These are phyloP conservation scores for Clivina fossor DNA, from an alignment of 2,888 invertebrate species.

Conservation along the genomic window DNA sequence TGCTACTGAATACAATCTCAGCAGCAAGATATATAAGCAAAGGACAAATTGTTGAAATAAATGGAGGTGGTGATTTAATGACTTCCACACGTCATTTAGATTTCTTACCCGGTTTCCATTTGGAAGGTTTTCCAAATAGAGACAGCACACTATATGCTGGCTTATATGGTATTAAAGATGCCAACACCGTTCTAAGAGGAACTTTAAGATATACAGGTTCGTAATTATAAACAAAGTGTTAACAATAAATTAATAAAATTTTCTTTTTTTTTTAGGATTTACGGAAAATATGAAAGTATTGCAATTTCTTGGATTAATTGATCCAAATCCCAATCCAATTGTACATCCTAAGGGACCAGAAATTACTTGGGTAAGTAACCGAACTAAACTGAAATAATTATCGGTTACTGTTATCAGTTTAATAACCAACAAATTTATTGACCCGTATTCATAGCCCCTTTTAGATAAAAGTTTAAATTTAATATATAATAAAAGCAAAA, in stretches of 20 bases:
- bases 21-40: constrained; percentile 71
- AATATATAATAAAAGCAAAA: too few species aligned
- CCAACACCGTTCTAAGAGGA: constrained; percentile 88
- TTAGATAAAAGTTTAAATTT: too few species aligned
- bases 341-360: constrained; percentile 96
- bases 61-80: constrained; percentile 87
- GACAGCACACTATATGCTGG: constrained; percentile 89
- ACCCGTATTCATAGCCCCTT: too few species aligned
- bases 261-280: constrained; percentile 64
- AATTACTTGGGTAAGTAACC: constrained; percentile 81
- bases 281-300: constrained; percentile 85
- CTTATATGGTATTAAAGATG: constrained; percentile 84
- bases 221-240: not conserved
- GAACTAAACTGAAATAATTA: not conserved
- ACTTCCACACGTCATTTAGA: constrained; percentile 75
- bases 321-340: constrained; percentile 80
- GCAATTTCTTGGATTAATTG: constrained; percentile 84
- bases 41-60: constrained; percentile 76
- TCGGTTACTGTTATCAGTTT: too few species aligned
- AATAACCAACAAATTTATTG: too few species aligned
- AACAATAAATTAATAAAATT: constrained; percentile 2
- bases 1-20: constrained; percentile 85
- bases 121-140: constrained; percentile 96
- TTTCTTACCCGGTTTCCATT: constrained; percentile 93
- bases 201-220: constrained; percentile 84